Base-by-base conservation (phyloP, 1,140 invertebrate species). In the Aphis craccivora region DNA sequence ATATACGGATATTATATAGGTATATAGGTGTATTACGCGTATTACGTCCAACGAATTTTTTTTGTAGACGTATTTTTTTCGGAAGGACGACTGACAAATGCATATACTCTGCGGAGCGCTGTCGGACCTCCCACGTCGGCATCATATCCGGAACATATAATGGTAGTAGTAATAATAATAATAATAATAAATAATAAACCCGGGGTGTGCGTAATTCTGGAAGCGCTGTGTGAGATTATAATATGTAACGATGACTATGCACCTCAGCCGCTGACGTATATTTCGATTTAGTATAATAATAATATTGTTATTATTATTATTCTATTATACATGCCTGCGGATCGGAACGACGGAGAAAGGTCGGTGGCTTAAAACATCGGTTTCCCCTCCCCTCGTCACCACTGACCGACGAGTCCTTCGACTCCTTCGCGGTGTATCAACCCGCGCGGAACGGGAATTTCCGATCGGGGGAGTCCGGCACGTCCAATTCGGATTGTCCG, bases 201-300 rank as follows among this genome's bases (percentile, higher is more conserved):
- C 25, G 22, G 37, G 60, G 30, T 76, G 90, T 76, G 90, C 90
- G 90, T 91, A 91, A 91, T 91, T 91, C 90, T 91, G 40, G 90
- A 48, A 91, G 90, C 55, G 11, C 37, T 35, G 53, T n/a, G 53
- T 35, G 90, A 91, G 35, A 37, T 37, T 83, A 37, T 23, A 23
- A 35, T 37, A 51, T 51, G 48, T 51, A 51, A 37, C 90, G 37
- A 76, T 91, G 55, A 91, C 90, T 67, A 43, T 40, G 90, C 90
- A 45, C 40, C 43, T 48, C 25, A 14, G 60, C 60, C 60, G 55
- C 25, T 51, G 48, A 51, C 48, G 48, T 51, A 51, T 53, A 53
- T 53, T 53, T 53, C 53, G 53, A 53, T 53, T 23, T 53, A 22
- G 22, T 53, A 23, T 22, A 23, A 53, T 53, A 53, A 53, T 76